phyloP scores from a whole-genome alignment of 1,140 invertebrate genomes.

The Zaprionus gabonicus region DNA sequence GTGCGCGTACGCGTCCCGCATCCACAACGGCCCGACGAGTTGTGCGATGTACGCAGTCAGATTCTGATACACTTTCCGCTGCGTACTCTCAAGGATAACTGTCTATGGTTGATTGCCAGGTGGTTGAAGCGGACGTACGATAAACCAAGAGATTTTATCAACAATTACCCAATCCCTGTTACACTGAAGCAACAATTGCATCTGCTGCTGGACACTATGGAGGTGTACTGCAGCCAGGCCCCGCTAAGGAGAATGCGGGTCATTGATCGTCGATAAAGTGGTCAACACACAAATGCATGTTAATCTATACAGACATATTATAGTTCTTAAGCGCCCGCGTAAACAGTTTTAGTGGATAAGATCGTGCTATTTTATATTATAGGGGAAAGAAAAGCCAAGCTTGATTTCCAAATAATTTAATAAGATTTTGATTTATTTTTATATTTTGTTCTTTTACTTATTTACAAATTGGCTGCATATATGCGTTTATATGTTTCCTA shows the following conservation, averaged over 20 bases:
- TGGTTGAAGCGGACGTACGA: conserved; percentile 52
- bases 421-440: conserved; percentile 74
- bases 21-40: conserved; percentile 53
- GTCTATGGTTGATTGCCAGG: conserved; percentile 62
- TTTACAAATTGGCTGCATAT: conserved; percentile 77
- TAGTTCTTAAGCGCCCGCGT: conserved; percentile 12
- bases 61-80: conserved; percentile 76
- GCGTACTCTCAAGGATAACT: conserved; percentile 61
- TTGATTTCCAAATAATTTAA: conserved; percentile 76
- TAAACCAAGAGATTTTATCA: conserved; percentile 41
- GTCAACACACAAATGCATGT: not conserved
- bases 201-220: conserved; percentile 48
- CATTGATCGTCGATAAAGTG: not conserved
- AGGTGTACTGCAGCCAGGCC: conserved; percentile 53
- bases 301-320: conserved; percentile 5
- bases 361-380: conserved; percentile 10
- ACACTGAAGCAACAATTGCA: conserved; percentile 70
- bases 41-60: conserved; percentile 64
- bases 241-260: conserved; percentile 24
- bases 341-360: conserved; percentile 11
- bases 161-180: conserved; percentile 52
- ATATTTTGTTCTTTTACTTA: conserved; percentile 63
- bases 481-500: conserved; percentile 64
- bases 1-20: conserved; percentile 61
- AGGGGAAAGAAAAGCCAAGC: conserved; percentile 34